Percentiles rank a stretch among this genome's conserved stretches.
Conservation (phyloP, 1,140 invertebrate species). For the Parapsyche elsis region DNA sequence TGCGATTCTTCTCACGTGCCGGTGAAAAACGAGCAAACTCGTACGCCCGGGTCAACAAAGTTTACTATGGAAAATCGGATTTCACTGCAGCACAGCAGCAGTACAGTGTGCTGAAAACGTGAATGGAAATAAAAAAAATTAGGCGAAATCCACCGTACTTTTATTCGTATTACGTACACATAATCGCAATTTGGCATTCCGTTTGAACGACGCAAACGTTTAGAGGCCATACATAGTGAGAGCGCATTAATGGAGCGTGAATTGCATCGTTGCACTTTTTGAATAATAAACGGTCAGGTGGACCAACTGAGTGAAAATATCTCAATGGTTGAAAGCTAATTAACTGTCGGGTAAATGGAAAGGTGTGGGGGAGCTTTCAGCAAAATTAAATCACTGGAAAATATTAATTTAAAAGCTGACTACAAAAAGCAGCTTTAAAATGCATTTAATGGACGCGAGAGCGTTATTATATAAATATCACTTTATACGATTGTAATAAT, state of each 20-base stretch:
- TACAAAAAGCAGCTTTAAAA: too few relatives aligned
- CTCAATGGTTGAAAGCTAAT: neutral
- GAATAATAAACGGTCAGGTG: slow-evolving; percentile 26
- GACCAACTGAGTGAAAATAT: neutral
- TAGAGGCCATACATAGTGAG: too few relatives aligned
- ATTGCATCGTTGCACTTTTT: slow-evolving; percentile 35
- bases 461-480: too few relatives aligned
- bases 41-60: slow-evolving; percentile 1
- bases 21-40: slow-evolving; percentile 12
- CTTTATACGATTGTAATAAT: too few relatives aligned
- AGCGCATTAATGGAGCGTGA: slow-evolving; percentile 28
- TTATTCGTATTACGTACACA: neutral
- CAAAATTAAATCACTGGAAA: too few relatives aligned
- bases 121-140: neutral
- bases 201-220: neutral
- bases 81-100: neutral
- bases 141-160: neutral
- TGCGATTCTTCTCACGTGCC: slow-evolving; percentile 14
- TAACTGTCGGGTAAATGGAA: too few relatives aligned
- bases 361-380: too few relatives aligned
- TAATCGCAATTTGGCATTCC: neutral
- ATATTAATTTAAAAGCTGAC: too few relatives aligned
- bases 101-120: neutral
- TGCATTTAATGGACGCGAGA: too few relatives aligned
- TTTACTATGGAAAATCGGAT: slow-evolving; percentile 3